Percentiles rank a stretch among this genome's conserved stretches.
phyloP scores from a whole-genome alignment of 2,888 invertebrate genomes.

The Plutella xylostella region DNA sequence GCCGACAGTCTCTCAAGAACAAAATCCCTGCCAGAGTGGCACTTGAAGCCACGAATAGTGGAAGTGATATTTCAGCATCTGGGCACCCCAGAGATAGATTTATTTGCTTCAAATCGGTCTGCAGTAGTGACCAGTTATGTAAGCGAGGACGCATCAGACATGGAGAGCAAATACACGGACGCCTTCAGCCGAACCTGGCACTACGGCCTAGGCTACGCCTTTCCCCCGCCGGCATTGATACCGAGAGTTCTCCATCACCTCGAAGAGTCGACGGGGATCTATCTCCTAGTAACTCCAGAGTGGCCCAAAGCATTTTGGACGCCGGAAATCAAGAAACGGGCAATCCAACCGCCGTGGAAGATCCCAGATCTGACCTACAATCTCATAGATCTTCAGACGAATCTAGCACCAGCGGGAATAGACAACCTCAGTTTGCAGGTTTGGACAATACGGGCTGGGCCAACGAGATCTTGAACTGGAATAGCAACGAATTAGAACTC shows the following conservation, averaged over 20 bases:
- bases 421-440: slow-evolving; percentile 14
- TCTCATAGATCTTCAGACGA: slow-evolving; percentile 17
- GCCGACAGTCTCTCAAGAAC: slow-evolving; percentile 9
- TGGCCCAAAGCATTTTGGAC: slow-evolving; percentile 17
- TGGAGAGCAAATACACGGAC: slow-evolving; percentile 7
- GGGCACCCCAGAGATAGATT: slow-evolving; percentile 7
- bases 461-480: slow-evolving; percentile 8
- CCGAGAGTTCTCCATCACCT: slow-evolving; percentile 19
- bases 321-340: slow-evolving; percentile 11
- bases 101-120: slow-evolving; percentile 6
- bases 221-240: slow-evolving; percentile 20
- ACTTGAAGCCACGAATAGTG: background rate
- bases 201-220: slow-evolving; percentile 18
- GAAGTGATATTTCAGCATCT: background rate
- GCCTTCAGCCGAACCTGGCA: slow-evolving; percentile 15
- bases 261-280: slow-evolving; percentile 14
- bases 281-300: slow-evolving; percentile 14
- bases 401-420: slow-evolving; percentile 10
- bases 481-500: slow-evolving; percentile 6
- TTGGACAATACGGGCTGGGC: slow-evolving; percentile 21
- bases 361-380: slow-evolving; percentile 9
- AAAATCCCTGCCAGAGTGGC: slow-evolving; percentile 9
- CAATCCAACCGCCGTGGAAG: slow-evolving; percentile 12
- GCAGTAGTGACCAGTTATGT: slow-evolving; percentile 4
- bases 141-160: background rate